These are phyloP conservation scores for Malurus melanocephalus DNA, from an alignment of 2,113 vertebrate genomes.

Conservation along the genomic window DNA sequence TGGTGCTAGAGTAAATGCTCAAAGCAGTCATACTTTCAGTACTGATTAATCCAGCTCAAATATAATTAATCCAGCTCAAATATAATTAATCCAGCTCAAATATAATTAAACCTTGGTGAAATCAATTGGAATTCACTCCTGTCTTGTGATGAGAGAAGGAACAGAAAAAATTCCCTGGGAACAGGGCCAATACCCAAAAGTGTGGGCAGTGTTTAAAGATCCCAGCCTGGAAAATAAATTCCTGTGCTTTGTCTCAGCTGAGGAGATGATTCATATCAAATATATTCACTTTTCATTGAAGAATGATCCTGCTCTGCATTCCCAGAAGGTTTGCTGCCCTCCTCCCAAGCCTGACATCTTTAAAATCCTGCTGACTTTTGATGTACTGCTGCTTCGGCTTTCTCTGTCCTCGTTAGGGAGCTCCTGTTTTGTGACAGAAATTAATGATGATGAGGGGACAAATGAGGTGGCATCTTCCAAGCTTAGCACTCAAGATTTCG, in stretches of 20 bases:
- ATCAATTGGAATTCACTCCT: background rate
- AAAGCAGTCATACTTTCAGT: background rate
- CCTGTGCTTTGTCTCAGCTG: background rate
- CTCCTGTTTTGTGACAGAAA: background rate
- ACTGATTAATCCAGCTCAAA: background rate
- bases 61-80: background rate
- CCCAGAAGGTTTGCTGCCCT: background rate
- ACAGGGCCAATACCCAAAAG: background rate
- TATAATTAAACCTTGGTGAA: background rate
- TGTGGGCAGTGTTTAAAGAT: background rate
- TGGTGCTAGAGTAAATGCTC: background rate
- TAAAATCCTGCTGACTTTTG: background rate
- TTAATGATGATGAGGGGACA: background rate
- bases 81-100: background rate
- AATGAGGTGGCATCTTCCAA: fast-evolving
- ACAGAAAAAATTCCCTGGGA: background rate
- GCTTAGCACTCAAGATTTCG: background rate
- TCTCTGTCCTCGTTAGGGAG: background rate
- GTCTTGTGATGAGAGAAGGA: background rate
- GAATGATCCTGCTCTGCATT: background rate
- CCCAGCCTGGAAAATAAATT: slow-evolving; percentile 6
- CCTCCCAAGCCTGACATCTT: background rate
- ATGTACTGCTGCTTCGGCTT: background rate
- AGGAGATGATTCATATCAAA: background rate
- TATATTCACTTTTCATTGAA: background rate